Evolutionary conservation across 2,797 vertebrate species (phyloP).

Genomic region (Smutsia temminckii): DNA sequence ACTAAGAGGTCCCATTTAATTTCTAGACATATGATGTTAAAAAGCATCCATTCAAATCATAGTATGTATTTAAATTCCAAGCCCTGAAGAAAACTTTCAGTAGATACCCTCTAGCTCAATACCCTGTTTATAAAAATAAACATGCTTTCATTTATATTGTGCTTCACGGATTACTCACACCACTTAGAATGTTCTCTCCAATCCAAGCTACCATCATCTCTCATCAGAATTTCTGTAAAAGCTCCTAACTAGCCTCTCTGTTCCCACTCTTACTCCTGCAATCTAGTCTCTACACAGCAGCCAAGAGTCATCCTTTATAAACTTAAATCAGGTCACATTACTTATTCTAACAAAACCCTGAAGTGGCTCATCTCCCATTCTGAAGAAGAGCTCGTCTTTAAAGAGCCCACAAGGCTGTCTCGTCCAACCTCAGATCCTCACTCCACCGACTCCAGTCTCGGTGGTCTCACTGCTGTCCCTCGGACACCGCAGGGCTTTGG

Average conservation of each 20-base stretch:
- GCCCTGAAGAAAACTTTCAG: background rate
- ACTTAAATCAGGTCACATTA: background rate
- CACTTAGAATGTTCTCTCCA: background rate
- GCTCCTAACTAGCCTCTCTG: background rate
- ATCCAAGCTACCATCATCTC: background rate
- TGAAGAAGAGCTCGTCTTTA: background rate
- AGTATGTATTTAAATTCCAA: slow-evolving; percentile 26
- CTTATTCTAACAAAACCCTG: background rate
- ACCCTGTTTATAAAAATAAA: background rate
- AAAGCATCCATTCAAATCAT: background rate
- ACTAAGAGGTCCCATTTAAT: background rate
- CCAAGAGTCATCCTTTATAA: background rate
- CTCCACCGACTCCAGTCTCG: background rate
- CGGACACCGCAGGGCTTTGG: background rate
- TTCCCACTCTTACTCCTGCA: background rate
- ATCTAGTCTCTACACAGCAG: background rate
- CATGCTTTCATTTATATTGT: background rate
- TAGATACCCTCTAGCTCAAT: background rate
- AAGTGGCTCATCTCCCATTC: background rate
- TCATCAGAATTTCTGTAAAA: background rate
- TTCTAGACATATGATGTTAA: background rate
- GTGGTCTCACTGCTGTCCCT: background rate
- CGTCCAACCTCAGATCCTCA: background rate
- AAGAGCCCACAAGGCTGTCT: background rate
- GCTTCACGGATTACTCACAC: background rate